These are phyloP conservation scores for Chroicocephalus ridibundus DNA, from an alignment of 2,113 vertebrate genomes.

Conservation along the genomic window DNA sequence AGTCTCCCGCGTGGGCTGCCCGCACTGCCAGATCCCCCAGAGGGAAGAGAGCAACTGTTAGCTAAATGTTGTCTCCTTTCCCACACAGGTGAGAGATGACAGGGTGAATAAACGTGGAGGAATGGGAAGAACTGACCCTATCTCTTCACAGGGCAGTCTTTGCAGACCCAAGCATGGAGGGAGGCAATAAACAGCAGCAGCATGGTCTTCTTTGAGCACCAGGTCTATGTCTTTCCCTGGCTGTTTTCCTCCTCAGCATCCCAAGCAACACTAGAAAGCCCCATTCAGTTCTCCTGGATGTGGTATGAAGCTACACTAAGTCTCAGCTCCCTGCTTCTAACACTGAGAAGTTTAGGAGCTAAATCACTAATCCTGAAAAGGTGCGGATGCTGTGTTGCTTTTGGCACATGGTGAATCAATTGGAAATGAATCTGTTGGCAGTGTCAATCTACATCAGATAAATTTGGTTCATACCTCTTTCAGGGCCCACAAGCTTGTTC, in stretches of 20 bases:
- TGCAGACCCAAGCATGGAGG: background rate
- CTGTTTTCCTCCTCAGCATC: background rate
- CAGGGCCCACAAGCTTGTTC: background rate
- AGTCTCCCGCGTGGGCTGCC: background rate
- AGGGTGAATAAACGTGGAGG: background rate
- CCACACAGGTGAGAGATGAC: background rate
- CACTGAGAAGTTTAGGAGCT: background rate
- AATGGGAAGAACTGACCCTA: background rate
- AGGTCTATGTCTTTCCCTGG: background rate
- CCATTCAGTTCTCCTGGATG: background rate
- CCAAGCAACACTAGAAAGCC: background rate
- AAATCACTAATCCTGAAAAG: background rate
- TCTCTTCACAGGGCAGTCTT: background rate
- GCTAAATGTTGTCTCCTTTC: background rate
- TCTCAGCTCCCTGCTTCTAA: background rate
- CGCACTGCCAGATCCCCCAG: background rate
- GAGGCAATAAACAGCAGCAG: background rate
- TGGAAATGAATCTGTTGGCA: background rate
- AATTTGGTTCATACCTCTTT: background rate
- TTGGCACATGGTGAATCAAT: rapidly evolving
- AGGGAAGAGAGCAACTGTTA: background rate
- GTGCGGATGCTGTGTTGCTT: rapidly evolving
- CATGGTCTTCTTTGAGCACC: background rate
- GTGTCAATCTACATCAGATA: background rate
- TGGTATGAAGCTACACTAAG: background rate